phyloP scores from a whole-genome alignment of 2,113 vertebrate genomes.

The Carassius auratus region DNA sequence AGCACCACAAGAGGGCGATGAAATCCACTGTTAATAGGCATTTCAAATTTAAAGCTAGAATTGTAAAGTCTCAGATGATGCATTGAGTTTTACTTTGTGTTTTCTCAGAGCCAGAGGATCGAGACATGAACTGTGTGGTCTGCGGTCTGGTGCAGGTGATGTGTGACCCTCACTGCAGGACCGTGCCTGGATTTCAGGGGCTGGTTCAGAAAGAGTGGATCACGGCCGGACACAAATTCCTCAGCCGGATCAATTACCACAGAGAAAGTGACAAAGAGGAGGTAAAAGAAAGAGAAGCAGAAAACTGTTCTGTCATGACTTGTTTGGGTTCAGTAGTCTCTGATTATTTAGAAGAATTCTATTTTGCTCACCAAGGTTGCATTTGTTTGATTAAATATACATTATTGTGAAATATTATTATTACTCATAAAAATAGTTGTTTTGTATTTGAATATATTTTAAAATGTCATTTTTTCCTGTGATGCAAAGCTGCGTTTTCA shows the following conservation, averaged over 20 bases:
- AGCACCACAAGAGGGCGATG: constrained; percentile 31
- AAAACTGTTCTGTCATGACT: no score
- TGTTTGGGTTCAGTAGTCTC: background rate
- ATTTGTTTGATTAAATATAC: background rate
- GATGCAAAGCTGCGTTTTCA: no score
- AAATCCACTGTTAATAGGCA: background rate
- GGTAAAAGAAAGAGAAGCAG: constrained; percentile 64
- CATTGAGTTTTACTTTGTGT: background rate
- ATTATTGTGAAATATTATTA: no score
- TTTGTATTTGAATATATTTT: no score
- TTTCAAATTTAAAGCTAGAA: background rate
- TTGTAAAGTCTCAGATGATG: background rate
- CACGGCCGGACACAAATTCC: constrained; percentile 87
- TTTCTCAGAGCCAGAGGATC: constrained; percentile 82
- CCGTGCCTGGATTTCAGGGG: constrained; percentile 85
- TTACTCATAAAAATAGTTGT: no score
- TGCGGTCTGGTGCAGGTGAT: constrained; percentile 91
- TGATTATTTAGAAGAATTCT: background rate
- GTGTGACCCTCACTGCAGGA: constrained; percentile 83
- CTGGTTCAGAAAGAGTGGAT: constrained; percentile 95
- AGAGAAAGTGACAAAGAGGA: constrained; percentile 79
- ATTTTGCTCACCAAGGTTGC: background rate
- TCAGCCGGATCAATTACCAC: constrained; percentile 78
- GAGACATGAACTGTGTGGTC: constrained; percentile 89
- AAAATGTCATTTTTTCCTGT: no score